Base-by-base conservation (phyloP, 2,113 vertebrate species). In the Dipodomys spectabilis region DNA sequence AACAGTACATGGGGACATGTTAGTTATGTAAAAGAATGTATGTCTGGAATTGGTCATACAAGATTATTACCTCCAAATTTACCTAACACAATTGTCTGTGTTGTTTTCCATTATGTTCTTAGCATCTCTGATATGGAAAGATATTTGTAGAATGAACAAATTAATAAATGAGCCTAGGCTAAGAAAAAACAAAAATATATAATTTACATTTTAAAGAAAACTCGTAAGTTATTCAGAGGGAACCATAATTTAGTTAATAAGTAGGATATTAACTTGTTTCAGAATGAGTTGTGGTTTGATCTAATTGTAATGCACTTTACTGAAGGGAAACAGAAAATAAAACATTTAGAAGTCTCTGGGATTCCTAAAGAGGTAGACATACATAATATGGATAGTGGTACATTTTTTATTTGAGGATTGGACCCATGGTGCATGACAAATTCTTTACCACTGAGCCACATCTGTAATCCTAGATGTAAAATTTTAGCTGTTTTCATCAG, bases 171-270 rank as follows among this genome's bases (percentile, higher is more conserved):
- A 49, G 49, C 49, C 49, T 49, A 49, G 49, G 49, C 12, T 49
- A 57, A 57, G 53, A 57, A 13, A 57, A 57, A 57, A 18, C 53
- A 57, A 57, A 53, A 53, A 53, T 9, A 49, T 64, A 35, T 18
- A 75, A 75, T 81, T 94, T 7, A 62, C 64, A 12, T 94, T 77
- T 93, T 89, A 84, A 82, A 86, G 77, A 78, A 93, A 92, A 94
- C 75, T 85, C 53, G 39, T 28, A 60, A 88, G 80, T 87, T 91
- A 84, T 57, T 71, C 45, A 86, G 60, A 57, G 39, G 28, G 65
- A 78, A 65, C 19, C 81, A 27, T 92, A 78, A 69, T 88, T 44
- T 79, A 68, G 65, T 95, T 97, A 96, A 92, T 95, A 90, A 86
- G 79, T 96, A 49, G 94, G 16, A 39, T 86, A 86, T 92, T 95